Conservation (phyloP, 2,113 vertebrate genomes). For the Eupsittula cactorum region DNA sequence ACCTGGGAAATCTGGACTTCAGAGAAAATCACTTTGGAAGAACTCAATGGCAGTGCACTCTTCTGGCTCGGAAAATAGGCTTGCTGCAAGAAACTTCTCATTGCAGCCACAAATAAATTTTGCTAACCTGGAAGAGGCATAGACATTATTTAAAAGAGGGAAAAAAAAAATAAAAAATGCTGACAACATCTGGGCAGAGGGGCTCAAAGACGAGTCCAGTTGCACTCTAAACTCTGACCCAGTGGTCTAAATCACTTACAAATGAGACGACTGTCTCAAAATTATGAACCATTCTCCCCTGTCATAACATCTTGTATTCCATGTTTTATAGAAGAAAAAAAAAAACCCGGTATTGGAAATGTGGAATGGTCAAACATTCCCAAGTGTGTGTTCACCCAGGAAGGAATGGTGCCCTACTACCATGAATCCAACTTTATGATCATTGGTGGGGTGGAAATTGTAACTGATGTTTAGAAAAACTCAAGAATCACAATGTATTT, state of each 20-base stretch:
- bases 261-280: not conserved
- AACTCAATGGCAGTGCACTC: not conserved
- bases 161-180: not conserved
- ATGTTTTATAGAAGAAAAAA: not conserved
- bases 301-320: not conserved
- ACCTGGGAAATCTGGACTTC: not conserved
- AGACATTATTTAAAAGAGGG: not conserved
- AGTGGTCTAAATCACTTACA: fast-evolving
- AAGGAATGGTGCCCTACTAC: not conserved
- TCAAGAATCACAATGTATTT: not conserved
- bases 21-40: not conserved
- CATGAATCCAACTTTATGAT: not conserved
- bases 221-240: not conserved
- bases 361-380: not conserved
- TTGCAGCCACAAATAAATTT: not conserved
- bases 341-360: fast-evolving
- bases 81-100: not conserved
- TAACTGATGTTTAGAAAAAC: not conserved
- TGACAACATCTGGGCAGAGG: not conserved
- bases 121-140: not conserved
- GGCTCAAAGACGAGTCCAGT: not conserved
- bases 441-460: not conserved
- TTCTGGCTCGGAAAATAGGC: not conserved
- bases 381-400: not conserved
- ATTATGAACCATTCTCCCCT: not conserved